These are phyloP conservation scores for Drosophila setifemur DNA, from an alignment of 1,140 invertebrate species.

Conservation along the genomic window DNA sequence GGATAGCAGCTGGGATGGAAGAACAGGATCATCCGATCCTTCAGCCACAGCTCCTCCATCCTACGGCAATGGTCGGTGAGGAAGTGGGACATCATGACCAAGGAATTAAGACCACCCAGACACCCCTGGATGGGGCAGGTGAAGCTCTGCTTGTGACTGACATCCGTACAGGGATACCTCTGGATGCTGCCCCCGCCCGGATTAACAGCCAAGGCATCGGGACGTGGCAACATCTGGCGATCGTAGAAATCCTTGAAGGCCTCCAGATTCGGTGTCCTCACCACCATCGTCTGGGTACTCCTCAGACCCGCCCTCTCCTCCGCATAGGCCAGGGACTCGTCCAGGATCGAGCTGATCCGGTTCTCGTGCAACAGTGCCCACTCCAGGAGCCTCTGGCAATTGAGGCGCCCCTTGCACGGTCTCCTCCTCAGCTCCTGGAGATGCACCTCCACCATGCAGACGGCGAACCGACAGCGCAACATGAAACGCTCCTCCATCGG, in stretches of 20 bases:
- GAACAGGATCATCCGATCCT: background rate
- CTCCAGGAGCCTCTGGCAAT: background rate
- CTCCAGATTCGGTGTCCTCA: conserved; percentile 3
- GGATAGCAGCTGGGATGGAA: conserved; percentile 8
- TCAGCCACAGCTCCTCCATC: conserved; percentile 15
- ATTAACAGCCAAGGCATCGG: conserved; percentile 13
- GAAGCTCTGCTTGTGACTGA: background rate
- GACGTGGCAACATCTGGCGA: background rate
- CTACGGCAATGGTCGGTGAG: conserved; percentile 14
- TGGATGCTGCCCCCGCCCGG: background rate
- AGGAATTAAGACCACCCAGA: background rate
- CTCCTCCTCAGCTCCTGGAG: background rate
- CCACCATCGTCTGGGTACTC: background rate
- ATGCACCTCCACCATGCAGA: background rate
- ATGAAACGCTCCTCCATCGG: background rate
- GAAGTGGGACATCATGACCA: conserved; percentile 8
- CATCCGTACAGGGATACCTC: background rate
- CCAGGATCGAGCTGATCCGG: background rate
- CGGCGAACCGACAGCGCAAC: conserved; percentile 3
- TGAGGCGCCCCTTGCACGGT: background rate
- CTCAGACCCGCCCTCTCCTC: background rate
- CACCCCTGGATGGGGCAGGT: conserved; percentile 4
- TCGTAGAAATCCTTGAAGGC: background rate
- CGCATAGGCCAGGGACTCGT: background rate
- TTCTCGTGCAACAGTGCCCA: background rate